Conservation (phyloP, 1,140 invertebrate genomes). For the Diachasmimorpha longicaudata region DNA sequence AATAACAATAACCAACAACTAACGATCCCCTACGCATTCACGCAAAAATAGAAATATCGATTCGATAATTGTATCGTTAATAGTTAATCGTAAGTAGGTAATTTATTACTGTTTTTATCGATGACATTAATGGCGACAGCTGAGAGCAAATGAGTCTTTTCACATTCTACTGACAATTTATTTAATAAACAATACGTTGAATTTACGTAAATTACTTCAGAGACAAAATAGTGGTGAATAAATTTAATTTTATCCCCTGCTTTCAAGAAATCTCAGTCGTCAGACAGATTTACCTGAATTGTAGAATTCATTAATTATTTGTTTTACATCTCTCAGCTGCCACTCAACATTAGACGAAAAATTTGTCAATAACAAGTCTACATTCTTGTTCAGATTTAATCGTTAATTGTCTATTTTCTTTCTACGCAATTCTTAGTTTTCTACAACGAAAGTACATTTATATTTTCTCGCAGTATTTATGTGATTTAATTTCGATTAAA, state of each 20-base stretch:
- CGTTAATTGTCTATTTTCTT: not conserved
- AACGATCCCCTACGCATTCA: slow-evolving; percentile 58
- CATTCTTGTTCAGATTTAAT: not conserved
- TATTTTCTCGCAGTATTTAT: not conserved
- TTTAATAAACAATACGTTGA: not conserved
- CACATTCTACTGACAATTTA: not conserved
- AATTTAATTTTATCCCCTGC: too few relatives aligned
- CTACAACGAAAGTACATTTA: not conserved
- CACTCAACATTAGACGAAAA: not conserved
- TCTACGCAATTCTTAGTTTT: not conserved
- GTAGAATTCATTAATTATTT: too few relatives aligned
- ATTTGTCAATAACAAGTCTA: not conserved
- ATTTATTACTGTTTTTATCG: slow-evolving; percentile 47
- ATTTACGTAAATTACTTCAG: too few relatives aligned
- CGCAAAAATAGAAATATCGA: slow-evolving; percentile 57
- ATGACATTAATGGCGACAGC: slow-evolving; percentile 41
- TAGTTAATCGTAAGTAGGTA: slow-evolving; percentile 38
- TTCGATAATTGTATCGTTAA: slow-evolving; percentile 29
- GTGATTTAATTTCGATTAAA: not conserved
- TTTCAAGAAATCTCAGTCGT: too few relatives aligned
- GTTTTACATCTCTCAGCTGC: not conserved
- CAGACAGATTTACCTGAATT: too few relatives aligned
- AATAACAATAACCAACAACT: slow-evolving; percentile 63
- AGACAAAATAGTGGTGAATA: too few relatives aligned
- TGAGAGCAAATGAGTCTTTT: slow-evolving; percentile 29